These are phyloP conservation scores for Sycobia sp. DNA, from an alignment of 1,140 invertebrate species.

Conservation along the genomic window DNA sequence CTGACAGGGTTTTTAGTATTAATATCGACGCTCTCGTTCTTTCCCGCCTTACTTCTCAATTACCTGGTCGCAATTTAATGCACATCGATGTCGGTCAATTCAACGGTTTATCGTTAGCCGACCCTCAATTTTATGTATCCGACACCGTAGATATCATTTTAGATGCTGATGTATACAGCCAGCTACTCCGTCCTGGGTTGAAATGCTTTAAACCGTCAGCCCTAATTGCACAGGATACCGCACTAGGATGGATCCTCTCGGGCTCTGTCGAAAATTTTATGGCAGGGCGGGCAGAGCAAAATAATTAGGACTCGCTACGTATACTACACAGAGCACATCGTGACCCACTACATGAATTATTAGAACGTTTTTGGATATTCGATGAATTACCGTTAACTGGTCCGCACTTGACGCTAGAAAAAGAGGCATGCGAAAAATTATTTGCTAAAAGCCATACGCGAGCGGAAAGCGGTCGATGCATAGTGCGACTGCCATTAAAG, in stretches of 20 bases:
- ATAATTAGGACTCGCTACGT: background rate
- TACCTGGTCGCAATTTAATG: background rate
- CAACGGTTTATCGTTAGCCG: slow-evolving; percentile 18
- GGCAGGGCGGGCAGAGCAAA: slow-evolving; percentile 33
- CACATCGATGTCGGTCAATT: background rate
- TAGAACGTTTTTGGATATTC: slow-evolving; percentile 36
- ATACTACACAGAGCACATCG: background rate
- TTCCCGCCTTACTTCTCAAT: slow-evolving; percentile 8
- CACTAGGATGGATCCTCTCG: slow-evolving; percentile 40
- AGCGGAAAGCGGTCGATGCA: too few relatives aligned
- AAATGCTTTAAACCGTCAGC: background rate
- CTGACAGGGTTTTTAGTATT: background rate
- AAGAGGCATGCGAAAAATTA: too few relatives aligned
- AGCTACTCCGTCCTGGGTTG: slow-evolving; percentile 19
- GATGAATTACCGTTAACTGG: too few relatives aligned
- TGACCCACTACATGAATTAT: background rate
- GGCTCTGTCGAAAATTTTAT: background rate
- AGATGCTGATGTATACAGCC: slow-evolving; percentile 27
- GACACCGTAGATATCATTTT: slow-evolving; percentile 29
- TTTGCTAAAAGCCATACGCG: too few relatives aligned
- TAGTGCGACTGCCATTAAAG: background rate
- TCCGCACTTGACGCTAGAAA: too few relatives aligned
- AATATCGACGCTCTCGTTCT: background rate
- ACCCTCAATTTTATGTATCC: slow-evolving; percentile 19
- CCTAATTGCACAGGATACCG: slow-evolving; percentile 44